Evolutionary conservation across 2,113 vertebrate species (phyloP).

Genomic region (Macaca nemestrina): DNA sequence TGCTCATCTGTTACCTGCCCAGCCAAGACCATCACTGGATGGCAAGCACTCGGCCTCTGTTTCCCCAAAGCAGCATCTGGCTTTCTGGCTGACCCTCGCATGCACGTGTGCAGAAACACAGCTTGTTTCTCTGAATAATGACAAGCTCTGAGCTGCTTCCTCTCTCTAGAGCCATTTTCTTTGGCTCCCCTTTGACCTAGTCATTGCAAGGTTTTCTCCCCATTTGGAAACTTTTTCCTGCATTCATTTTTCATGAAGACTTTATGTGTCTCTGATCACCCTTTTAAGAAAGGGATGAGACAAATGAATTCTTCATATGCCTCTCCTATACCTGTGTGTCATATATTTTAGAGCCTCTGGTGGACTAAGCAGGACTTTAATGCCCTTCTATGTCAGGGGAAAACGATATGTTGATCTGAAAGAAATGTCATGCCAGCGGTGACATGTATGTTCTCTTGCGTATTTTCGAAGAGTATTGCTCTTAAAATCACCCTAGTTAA

Average conservation of each 20-base stretch:
- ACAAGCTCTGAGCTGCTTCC: constrained; percentile 55
- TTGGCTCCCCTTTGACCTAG: constrained; percentile 78
- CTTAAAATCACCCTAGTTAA: not conserved
- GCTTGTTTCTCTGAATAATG: constrained; percentile 62
- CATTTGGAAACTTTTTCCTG: constrained; percentile 35
- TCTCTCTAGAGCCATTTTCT: constrained; percentile 73
- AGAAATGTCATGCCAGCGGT: not conserved
- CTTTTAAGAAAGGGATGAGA: not conserved
- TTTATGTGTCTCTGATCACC: constrained; percentile 51
- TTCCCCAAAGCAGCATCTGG: constrained; percentile 75
- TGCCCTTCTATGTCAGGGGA: not conserved
- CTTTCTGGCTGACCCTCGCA: constrained; percentile 60
- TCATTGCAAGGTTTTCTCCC: constrained; percentile 66
- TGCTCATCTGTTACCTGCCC: constrained; percentile 52
- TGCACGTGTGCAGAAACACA: constrained; percentile 55
- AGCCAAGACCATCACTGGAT: constrained; percentile 69
- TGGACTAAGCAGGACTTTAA: constrained; percentile 47
- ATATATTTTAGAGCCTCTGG: not conserved
- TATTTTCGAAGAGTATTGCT: not conserved
- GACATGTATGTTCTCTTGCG: not conserved
- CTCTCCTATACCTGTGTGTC: not conserved
- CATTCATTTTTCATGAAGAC: constrained; percentile 52
- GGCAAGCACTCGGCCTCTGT: constrained; percentile 60
- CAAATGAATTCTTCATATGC: constrained; percentile 14
- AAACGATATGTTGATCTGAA: not conserved